phyloP scores from a whole-genome alignment of 2,113 vertebrate genomes.

The Romanogobio albipinnatus region DNA sequence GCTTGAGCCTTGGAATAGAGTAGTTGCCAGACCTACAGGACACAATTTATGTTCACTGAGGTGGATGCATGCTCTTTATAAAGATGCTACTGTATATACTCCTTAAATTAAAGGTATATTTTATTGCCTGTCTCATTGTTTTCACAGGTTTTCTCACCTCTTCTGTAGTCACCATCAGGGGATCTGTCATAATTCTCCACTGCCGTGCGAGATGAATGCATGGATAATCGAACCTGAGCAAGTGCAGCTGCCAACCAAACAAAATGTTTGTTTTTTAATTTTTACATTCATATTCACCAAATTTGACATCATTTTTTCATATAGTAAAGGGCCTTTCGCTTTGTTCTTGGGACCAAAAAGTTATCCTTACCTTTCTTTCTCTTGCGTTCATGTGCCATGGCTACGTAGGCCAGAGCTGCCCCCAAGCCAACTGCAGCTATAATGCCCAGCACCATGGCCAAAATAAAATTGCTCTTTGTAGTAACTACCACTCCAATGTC shows the following conservation, averaged over 20 bases:
- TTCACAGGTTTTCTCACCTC: conserved; percentile 59
- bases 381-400: conserved; percentile 72
- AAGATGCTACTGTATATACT: background rate
- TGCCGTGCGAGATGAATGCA: conserved; percentile 50
- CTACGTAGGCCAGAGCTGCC: conserved; percentile 62
- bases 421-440: conserved; percentile 73
- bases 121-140: background rate
- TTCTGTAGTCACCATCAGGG: conserved; percentile 74
- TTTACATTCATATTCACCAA: background rate
- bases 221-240: conserved; percentile 67
- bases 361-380: conserved; percentile 77
- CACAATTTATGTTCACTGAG: background rate
- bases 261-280: background rate
- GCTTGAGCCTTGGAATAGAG: conserved; percentile 53
- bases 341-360: background rate
- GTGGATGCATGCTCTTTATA: background rate
- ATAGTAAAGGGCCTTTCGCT: no score
- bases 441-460: conserved; percentile 75
- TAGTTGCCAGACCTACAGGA: conserved; percentile 55
- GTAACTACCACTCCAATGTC: conserved; percentile 81
- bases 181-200: conserved; percentile 53
- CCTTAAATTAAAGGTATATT: background rate
- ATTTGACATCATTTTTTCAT: no score
- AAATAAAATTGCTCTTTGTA: conserved; percentile 52
- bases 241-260: conserved; percentile 64